Evolutionary conservation across 92 coral and sea anemone genomes (phyloP).

Genomic region (Phenganax marumi): DNA sequence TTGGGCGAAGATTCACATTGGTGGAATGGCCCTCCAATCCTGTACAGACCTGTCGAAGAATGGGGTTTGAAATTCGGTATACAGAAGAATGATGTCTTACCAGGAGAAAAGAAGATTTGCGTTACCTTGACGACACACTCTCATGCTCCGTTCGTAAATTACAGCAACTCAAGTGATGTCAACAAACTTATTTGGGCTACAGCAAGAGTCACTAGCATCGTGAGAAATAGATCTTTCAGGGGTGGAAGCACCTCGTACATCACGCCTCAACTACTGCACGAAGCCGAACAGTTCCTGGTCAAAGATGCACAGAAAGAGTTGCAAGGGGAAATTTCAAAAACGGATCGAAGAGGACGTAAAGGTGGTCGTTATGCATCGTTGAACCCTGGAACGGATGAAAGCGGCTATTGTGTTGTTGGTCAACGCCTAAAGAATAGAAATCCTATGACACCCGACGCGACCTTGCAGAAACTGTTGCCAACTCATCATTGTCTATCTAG

Average conservation of each 20-base stretch:
- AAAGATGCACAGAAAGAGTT: conserved; percentile 47
- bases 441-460: conserved; percentile 59
- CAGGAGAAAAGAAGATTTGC: conserved; percentile 56
- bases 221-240: conserved; percentile 47
- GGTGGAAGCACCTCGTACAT: conserved; percentile 47
- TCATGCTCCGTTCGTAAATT: conserved; percentile 46
- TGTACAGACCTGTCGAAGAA: conserved; percentile 43
- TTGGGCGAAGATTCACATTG: conserved; percentile 49
- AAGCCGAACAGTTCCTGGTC: conserved; percentile 62
- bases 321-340: conserved; percentile 28
- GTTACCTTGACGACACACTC: neutral
- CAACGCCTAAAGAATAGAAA: conserved; percentile 49
- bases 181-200: conserved; percentile 56
- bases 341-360: conserved; percentile 34
- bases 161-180: conserved; percentile 56
- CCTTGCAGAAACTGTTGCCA: conserved; percentile 57
- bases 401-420: conserved; percentile 54
- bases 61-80: conserved; percentile 43
- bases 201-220: conserved; percentile 55
- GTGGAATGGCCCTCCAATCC: conserved; percentile 56
- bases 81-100: conserved; percentile 49
- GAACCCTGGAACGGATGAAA: conserved; percentile 53
- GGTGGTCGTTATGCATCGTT: conserved; percentile 60
- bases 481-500: conserved; percentile 54
- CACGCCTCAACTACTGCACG: conserved; percentile 49